phyloP scores from a whole-genome alignment of 1,140 invertebrate genomes.

The Glomeris maerens region DNA sequence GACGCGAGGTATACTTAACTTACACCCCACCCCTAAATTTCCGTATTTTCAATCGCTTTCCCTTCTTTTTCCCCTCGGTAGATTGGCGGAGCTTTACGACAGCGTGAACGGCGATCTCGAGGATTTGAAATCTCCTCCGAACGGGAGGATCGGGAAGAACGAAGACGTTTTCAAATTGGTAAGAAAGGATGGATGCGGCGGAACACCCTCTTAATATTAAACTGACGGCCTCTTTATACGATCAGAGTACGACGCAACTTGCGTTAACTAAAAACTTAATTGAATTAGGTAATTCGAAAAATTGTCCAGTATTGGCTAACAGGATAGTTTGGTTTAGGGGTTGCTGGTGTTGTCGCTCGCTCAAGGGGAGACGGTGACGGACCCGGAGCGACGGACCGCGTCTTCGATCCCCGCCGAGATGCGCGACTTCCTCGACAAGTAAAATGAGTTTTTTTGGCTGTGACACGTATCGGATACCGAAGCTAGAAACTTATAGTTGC shows the following conservation, averaged over 20 bases:
- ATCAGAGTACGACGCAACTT: background rate
- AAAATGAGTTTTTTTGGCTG: too few relatives aligned
- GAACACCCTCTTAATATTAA: slow-evolving; percentile 18
- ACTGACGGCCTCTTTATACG: slow-evolving; percentile 13
- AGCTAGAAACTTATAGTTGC: too few relatives aligned
- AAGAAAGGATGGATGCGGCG: slow-evolving; percentile 25
- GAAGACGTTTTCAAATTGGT: slow-evolving; percentile 53
- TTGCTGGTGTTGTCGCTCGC: slow-evolving; percentile 24
- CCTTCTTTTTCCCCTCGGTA: slow-evolving; percentile 26
- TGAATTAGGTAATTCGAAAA: too few relatives aligned
- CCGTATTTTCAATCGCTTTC: background rate
- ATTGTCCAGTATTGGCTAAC: slow-evolving; percentile 41
- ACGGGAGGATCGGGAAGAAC: slow-evolving; percentile 51
- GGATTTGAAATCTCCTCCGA: slow-evolving; percentile 34
- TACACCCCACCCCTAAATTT: background rate
- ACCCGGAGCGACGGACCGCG: too few relatives aligned
- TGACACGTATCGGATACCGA: too few relatives aligned
- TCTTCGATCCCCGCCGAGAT: too few relatives aligned
- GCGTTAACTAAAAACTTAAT: slow-evolving; percentile 13
- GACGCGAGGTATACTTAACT: slow-evolving; percentile 36
- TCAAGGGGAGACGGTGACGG: background rate
- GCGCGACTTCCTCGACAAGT: too few relatives aligned
- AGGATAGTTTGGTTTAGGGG: slow-evolving; percentile 33
- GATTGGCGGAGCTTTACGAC: slow-evolving; percentile 29
- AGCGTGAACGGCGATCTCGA: slow-evolving; percentile 20